Base-by-base conservation (phyloP, 1,140 invertebrate genomes). In the Macrocentrus cingulum region DNA sequence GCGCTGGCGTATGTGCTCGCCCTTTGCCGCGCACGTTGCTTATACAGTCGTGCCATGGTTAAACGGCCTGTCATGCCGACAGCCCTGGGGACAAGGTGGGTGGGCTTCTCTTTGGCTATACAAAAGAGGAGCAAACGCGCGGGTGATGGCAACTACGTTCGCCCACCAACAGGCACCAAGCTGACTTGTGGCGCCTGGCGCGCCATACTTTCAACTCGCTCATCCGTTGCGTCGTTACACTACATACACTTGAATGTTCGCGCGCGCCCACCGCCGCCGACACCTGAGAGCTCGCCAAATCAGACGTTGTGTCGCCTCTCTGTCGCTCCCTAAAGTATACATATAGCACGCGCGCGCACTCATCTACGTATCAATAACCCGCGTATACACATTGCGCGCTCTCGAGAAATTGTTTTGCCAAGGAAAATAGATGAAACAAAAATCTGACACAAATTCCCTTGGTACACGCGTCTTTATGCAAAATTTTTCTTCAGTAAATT, bases 171-270 rank as follows among this genome's bases (percentile, higher is more conserved):
- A 45, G 16, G 16, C 7, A 8, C 8, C 7, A 3, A 8, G 36
- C 7, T 56, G 54, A 56, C 54, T 56, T 56, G 54, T 56, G 29
- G 54, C 42, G 53, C 41, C 42, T 46, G 25, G 18, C 44, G 44
- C n/a, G n/a, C n/a, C n/a, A 37, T 29, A 34, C 34, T n/a, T 56
- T 25, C n/a, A 56, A 45, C 20, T 56, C 32, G 54, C 42, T 56
- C 54, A 56, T 56, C 54, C 54, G 44, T 46, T 54, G 52, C 44
- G 44, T 56, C 54, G 44, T 56, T 56, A 56, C 34, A 37, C 32
- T 56, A 19, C 19, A 32, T 25, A n/a, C n/a, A n/a, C n/a, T 56
- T 48, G 32, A 56, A 48, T 56, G 44, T 56, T n/a, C n/a, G n/a
- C n/a, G n/a, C n/a, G n/a, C n/a, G n/a, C n/a, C n/a, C n/a, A n/a